A percentile compares a stretch with the other conserved stretches of the same genome.
Evolutionary conservation across 2,113 vertebrate species (phyloP).

Genomic region (Myrmecobius fasciatus): DNA sequence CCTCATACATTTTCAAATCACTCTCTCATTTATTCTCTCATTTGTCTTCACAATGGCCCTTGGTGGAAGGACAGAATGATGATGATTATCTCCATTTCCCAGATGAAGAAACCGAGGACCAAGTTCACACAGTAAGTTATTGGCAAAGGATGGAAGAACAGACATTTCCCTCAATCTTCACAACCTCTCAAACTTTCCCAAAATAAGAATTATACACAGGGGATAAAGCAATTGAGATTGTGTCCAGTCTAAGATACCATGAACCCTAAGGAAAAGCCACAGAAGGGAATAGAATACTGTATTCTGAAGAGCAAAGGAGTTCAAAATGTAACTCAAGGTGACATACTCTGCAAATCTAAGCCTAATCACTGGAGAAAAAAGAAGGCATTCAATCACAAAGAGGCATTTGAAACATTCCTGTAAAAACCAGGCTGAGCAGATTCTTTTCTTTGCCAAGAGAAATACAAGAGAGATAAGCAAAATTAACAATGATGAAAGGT

Average conservation of each 20-base stretch:
- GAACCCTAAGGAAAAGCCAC: neutral
- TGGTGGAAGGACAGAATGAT: neutral
- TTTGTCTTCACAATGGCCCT: neutral
- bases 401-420: neutral
- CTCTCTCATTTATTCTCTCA: constrained; percentile 21
- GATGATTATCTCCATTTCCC: neutral
- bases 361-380: neutral
- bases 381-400: neutral
- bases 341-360: neutral
- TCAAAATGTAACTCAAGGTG: neutral
- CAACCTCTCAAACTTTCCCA: neutral
- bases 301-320: neutral
- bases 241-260: neutral
- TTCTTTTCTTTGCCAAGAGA: neutral
- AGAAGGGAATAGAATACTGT: neutral
- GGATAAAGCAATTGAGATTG: neutral
- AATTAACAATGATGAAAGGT: neutral
- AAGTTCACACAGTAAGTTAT: neutral
- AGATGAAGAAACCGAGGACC: constrained; percentile 8
- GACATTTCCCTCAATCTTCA: neutral
- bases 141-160: neutral
- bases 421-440: neutral
- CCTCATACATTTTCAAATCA: neutral
- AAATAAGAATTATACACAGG: neutral
- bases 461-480: neutral